phyloP scores from a whole-genome alignment of 2,113 vertebrate species.

The Zootoca vivipara region DNA sequence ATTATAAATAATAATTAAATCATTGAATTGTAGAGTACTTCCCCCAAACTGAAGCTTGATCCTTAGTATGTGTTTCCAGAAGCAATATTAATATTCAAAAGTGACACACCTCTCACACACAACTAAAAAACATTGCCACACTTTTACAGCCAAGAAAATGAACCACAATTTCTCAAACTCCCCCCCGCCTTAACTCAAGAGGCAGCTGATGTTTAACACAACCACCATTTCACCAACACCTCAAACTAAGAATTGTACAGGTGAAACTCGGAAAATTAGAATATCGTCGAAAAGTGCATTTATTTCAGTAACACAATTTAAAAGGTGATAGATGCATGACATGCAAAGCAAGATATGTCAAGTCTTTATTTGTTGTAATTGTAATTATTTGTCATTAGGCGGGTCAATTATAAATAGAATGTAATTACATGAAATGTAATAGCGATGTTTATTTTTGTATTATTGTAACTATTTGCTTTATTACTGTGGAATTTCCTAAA shows the following conservation, averaged over 20 bases:
- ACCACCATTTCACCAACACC: neutral
- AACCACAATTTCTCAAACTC: neutral
- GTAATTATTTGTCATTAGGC: too few species aligned
- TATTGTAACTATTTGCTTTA: too few species aligned
- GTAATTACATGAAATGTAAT: too few species aligned
- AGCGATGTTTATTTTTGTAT: too few species aligned
- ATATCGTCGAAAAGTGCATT: too few species aligned
- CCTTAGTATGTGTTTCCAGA: neutral
- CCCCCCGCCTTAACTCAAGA: neutral
- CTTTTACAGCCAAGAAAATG: neutral
- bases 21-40: neutral
- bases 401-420: too few species aligned
- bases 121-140: neutral
- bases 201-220: neutral
- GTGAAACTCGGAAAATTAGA: too few species aligned
- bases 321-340: too few species aligned
- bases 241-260: neutral
- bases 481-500: too few species aligned
- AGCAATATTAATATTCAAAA: neutral
- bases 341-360: too few species aligned
- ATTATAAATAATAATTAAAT: neutral
- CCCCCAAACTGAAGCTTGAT: neutral
- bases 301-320: too few species aligned
- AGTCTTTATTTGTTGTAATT: too few species aligned
- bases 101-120: neutral